Percentiles rank a stretch among this genome's conserved stretches.
Conservation (phyloP, 2,113 vertebrate genomes). For the Chaetops frenatus region DNA sequence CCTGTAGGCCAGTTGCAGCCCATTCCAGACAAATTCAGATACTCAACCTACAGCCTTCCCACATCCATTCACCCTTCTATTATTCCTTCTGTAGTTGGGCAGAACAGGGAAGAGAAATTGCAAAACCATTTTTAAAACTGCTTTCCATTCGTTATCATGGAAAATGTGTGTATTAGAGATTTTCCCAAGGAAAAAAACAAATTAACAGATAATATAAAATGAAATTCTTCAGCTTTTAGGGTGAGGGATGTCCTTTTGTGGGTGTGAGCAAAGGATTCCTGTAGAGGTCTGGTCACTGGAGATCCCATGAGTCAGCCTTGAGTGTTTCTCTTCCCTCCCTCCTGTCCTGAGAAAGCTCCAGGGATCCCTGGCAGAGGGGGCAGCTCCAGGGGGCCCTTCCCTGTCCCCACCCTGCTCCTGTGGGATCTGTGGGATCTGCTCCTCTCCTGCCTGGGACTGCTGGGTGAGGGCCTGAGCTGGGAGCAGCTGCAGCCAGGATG, state of each 20-base stretch:
- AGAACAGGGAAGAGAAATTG: not conserved
- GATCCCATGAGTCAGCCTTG: conserved; percentile 26
- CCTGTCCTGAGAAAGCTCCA: not conserved
- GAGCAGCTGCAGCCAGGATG: not conserved
- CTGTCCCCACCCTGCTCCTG: not conserved
- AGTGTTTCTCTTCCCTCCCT: conserved; percentile 14
- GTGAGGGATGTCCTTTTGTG: conserved; percentile 7
- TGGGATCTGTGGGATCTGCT: not conserved
- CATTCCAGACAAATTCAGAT: not conserved
- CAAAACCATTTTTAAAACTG: not conserved
- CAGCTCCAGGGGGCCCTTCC: not conserved
- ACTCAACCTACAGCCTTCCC: not conserved
- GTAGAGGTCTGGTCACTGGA: not conserved
- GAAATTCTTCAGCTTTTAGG: not conserved
- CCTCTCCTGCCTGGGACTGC: not conserved
- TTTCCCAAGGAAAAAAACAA: not conserved
- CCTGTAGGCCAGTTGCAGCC: not conserved
- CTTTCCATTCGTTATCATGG: not conserved
- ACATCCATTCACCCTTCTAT: not conserved
- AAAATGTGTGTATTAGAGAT: not conserved
- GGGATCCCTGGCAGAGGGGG: not conserved
- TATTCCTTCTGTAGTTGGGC: not conserved
- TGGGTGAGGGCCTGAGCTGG: not conserved
- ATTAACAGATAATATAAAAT: not conserved
- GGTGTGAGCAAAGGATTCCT: conserved; percentile 45